A percentile compares a stretch with the other conserved stretches of the same genome.
Conservation (phyloP, 2,888 invertebrate species). For the Epirrita christyi region DNA sequence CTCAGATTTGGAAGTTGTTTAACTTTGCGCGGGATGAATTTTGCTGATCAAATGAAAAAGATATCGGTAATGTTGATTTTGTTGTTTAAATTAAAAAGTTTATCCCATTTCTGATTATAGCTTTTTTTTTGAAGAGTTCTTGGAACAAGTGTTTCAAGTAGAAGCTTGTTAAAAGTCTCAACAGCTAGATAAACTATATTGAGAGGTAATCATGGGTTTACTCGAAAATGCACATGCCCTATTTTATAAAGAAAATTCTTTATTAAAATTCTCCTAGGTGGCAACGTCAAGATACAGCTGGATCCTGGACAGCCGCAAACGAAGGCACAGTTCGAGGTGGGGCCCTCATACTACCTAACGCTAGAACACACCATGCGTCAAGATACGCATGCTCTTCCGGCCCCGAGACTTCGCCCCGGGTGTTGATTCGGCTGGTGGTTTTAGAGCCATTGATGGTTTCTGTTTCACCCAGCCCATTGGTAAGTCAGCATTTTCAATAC, state of each 20-base stretch:
- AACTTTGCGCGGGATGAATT: slow-evolving; percentile 14
- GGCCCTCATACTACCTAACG: slow-evolving; percentile 80
- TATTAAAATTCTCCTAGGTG: slow-evolving; percentile 56
- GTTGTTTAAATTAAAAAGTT: neutral
- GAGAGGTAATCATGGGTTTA: no score
- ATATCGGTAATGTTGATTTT: slow-evolving; percentile 2
- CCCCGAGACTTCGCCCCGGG: slow-evolving; percentile 86
- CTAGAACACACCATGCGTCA: slow-evolving; percentile 87
- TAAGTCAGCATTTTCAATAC: slow-evolving; percentile 57
- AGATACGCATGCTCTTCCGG: slow-evolving; percentile 90
- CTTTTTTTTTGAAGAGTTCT: no score
- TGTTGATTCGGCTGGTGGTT: slow-evolving; percentile 87
- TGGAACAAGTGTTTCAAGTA: no score
- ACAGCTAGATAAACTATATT: no score
- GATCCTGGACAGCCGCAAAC: slow-evolving; percentile 64
- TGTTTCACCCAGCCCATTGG: slow-evolving; percentile 87
- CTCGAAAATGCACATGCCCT: no score
- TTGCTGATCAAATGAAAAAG: slow-evolving; percentile 11
- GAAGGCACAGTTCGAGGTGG: slow-evolving; percentile 70
- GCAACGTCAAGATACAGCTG: slow-evolving; percentile 75
- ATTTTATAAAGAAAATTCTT: neutral
- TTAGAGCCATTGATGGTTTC: slow-evolving; percentile 87
- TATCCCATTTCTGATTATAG: neutral
- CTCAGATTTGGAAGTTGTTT: slow-evolving; percentile 30
- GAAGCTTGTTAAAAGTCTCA: no score